A percentile compares a stretch with the other conserved stretches of the same genome.
phyloP scores from a whole-genome alignment of 2,888 invertebrate genomes.

The Pammene aurita region DNA sequence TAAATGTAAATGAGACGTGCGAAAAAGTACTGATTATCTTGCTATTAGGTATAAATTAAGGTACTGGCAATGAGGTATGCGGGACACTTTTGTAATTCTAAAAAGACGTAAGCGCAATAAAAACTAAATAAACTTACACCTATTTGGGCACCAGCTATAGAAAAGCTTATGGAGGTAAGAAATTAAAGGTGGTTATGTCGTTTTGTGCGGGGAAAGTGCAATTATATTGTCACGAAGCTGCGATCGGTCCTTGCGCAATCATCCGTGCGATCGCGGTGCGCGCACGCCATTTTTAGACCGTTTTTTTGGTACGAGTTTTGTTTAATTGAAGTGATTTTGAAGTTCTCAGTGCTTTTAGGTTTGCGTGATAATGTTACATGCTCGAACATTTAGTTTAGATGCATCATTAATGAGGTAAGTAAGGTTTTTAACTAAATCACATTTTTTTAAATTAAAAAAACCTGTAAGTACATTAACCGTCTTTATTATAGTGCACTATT shows the following conservation, averaged over 20 bases:
- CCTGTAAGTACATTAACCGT: too few relatives aligned
- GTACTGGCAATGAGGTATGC: conserved; percentile 43
- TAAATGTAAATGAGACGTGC: conserved; percentile 48
- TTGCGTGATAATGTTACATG: conserved; percentile 9
- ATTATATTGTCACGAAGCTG: conserved; percentile 62
- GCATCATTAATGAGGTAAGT: background rate
- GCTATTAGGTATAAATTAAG: conserved; percentile 47
- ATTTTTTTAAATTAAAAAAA: too few relatives aligned
- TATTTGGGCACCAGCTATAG: background rate
- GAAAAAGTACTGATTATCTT: conserved; percentile 46
- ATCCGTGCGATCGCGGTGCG: conserved; percentile 51
- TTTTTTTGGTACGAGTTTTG: conserved; percentile 42
- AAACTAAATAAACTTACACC: background rate
- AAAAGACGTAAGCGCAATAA: background rate
- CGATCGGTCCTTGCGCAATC: conserved; percentile 49
- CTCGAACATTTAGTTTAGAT: background rate
- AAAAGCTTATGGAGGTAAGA: background rate
- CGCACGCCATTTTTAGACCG: conserved; percentile 49
- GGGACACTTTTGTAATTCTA: background rate
- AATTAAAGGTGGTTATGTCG: conserved; percentile 4
- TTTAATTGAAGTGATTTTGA: conserved; percentile 46
- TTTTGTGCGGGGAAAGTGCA: conserved; percentile 61
- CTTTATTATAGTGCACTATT: too few relatives aligned
- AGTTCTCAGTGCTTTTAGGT: conserved; percentile 8
- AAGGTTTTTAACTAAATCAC: background rate